Conservation (phyloP, 2,113 vertebrate genomes). For the Anser brachyrhynchus region DNA sequence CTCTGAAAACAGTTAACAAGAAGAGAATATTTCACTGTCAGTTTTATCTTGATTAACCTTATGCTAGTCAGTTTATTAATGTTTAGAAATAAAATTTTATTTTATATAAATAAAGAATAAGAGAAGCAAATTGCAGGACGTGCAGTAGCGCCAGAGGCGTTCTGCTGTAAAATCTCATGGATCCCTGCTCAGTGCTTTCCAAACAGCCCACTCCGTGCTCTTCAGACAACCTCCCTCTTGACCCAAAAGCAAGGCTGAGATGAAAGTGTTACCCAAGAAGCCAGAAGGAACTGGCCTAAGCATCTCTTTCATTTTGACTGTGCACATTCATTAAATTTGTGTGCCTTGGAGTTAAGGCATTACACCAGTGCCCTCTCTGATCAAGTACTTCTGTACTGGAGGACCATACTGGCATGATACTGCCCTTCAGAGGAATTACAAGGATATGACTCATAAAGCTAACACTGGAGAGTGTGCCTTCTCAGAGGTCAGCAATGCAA, state of each 20-base stretch:
- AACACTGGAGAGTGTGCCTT: neutral
- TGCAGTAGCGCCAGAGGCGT: neutral
- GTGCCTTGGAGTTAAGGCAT: neutral
- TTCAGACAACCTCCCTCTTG: neutral
- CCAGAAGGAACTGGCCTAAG: neutral
- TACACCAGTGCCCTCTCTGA: neutral
- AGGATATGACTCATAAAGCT: neutral
- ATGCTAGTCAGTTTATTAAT: neutral
- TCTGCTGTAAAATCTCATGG: neutral
- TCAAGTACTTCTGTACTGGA: neutral
- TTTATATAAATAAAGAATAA: neutral
- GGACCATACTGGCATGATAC: neutral
- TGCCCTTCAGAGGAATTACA: neutral
- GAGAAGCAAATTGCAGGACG: neutral
- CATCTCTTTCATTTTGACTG: neutral
- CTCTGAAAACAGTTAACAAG: neutral
- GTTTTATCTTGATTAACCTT: neutral
- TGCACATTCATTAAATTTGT: neutral
- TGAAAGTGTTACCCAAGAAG: neutral
- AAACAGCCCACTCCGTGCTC: neutral
- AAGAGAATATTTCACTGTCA: neutral
- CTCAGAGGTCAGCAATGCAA: neutral
- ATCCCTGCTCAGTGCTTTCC: neutral
- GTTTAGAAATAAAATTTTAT: neutral
- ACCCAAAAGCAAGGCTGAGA: neutral